phyloP scores from a whole-genome alignment of 2,888 invertebrate species.

The Plemyria rubiginata region DNA sequence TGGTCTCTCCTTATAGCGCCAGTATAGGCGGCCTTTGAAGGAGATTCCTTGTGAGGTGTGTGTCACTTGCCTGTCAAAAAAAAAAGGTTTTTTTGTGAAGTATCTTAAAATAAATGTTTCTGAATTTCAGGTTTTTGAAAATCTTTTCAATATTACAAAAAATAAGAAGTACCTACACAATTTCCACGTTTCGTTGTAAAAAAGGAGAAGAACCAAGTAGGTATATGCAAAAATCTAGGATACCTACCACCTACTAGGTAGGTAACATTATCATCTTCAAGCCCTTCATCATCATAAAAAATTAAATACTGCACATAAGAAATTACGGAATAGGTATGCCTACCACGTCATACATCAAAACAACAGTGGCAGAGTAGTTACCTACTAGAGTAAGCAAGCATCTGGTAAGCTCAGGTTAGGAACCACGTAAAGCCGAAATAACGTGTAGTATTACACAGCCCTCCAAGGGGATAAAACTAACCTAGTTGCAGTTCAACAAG shows the following conservation, averaged over 20 bases:
- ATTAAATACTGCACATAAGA: too few species aligned
- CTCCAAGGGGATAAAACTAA: not conserved
- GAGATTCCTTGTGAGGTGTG: not conserved
- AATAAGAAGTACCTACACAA: too few species aligned
- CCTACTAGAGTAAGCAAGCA: not conserved
- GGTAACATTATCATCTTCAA: not conserved
- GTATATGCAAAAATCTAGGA: too few species aligned
- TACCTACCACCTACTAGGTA: too few species aligned
- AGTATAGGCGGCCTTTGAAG: not conserved
- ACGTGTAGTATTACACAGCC: not conserved
- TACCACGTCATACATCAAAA: not conserved
- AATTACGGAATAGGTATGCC: not conserved
- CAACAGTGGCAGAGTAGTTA: not conserved
- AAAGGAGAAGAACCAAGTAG: too few species aligned
- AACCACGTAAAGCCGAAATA: not conserved
- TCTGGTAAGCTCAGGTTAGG: not conserved
- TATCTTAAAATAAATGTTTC: too few species aligned
- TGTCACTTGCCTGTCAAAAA: not conserved
- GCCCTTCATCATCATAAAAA: too few species aligned
- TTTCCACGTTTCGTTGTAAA: too few species aligned
- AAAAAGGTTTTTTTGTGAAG: too few species aligned
- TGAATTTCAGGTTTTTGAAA: too few species aligned
- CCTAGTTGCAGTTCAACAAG: not conserved
- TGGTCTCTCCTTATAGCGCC: slow-evolving; percentile 1
- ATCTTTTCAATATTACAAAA: too few species aligned